Evolutionary conservation across 2,113 vertebrate species (phyloP), one percentile per base, ranked within the genome.

Genomic region (Thunnus thynnus): DNA sequence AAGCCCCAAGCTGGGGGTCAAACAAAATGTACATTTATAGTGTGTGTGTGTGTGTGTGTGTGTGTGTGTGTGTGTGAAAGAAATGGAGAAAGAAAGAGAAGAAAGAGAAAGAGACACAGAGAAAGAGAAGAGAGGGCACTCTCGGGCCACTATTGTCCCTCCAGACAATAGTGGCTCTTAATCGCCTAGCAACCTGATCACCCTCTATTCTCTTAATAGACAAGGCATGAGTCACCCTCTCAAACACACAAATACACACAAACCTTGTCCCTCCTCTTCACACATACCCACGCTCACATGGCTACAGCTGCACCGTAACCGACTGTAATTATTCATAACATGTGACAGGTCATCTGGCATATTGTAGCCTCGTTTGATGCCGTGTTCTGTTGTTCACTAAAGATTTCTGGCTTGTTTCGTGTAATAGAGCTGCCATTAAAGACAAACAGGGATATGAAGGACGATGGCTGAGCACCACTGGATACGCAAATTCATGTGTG

Each of bases 111-210:
- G 64, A 74, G 17, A 58, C 6, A 30, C 11, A 74, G 41, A 68
- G 56, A 79, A 68, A 84, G 60, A 80, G 76, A 88, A 36, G 80
- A 82, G 71, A 89, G 86, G 85, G 64, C 84, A 88, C 54, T 90
- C 83, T 84, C 72, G 86, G 88, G 85, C 85, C 66, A 88, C 90
- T 85, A 91, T 95, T 94, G 92, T 95, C 92, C 91, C 74, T 52
- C 25, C 46, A 79, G 92, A 95, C 92, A 95, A 95, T 90, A 92
- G 91, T 77, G 88, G 87, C 89, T 94, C 89, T 94, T 93, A 87
- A 94, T 93, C 85, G 90, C 93, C 91, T 93, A 95, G 94, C 94
- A 95, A 96, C 94, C 91, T 92, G 92, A 94, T 94, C 93, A 92
- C 83, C 86, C 87, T 90, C 88, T 86, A 84, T 92, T 94, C 90